Evolutionary conservation across 2,888 invertebrate species (phyloP).

Genomic region (Bombyx huttoni): DNA sequence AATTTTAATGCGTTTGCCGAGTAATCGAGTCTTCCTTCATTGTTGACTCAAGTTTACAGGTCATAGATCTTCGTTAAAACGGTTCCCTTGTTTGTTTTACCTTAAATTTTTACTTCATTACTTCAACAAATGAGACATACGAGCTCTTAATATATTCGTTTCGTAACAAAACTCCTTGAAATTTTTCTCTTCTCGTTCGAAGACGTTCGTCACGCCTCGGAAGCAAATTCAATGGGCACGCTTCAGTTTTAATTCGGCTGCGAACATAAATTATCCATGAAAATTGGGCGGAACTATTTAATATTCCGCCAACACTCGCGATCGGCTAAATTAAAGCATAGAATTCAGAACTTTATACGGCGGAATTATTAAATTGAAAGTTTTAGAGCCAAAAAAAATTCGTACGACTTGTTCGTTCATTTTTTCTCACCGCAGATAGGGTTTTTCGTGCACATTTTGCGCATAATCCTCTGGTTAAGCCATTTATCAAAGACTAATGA

Average conservation of each 20-base stretch:
- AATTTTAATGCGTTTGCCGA: not conserved
- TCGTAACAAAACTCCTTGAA: too few species aligned
- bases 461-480: slow-evolving; percentile 34
- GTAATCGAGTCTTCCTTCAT: not conserved
- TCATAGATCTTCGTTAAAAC: not conserved
- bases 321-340: slow-evolving; percentile 22
- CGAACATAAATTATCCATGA: slow-evolving; percentile 14
- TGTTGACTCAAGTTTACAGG: not conserved
- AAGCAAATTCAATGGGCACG: not conserved
- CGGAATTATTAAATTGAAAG: slow-evolving; percentile 23
- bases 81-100: not conserved
- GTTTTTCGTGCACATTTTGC: slow-evolving; percentile 33
- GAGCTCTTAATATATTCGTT: too few species aligned
- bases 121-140: too few species aligned
- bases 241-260: slow-evolving; percentile 4
- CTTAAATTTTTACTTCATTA: not conserved
- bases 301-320: slow-evolving; percentile 26
- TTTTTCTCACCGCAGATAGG: slow-evolving; percentile 18
- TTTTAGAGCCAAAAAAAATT: slow-evolving; percentile 17
- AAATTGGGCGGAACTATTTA: slow-evolving; percentile 26
- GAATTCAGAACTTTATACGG: slow-evolving; percentile 17
- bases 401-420: slow-evolving; percentile 13
- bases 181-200: not conserved
- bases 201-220: not conserved
- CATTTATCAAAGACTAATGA: slow-evolving; percentile 59